Evolutionary conservation across 2,888 invertebrate genomes (phyloP), one percentile per base, ranked within the genome.

Genomic region (Dione vanillae): DNA sequence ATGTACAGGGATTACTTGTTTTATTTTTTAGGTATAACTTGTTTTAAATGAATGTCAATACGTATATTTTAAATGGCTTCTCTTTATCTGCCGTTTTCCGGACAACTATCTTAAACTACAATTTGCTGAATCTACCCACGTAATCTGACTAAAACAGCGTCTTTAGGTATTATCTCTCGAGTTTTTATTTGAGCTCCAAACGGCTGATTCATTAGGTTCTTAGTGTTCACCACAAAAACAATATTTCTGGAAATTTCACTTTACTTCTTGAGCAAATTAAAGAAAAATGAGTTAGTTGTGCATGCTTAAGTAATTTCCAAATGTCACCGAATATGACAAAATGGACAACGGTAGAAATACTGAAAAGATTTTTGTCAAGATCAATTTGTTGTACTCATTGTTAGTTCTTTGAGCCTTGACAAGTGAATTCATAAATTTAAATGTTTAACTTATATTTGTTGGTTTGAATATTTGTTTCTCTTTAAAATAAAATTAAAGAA

Each of bases 351-450:
- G 66, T 72, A 67, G 72, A 74, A 76, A 70, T 70, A 51, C 59
- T 75, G 65, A 74, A 75, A 72, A 67, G 67, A 64, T 69, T 71
- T 72, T 71, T 69, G n/a, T 65, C 54, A 66, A 62, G 61, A 71
- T 71, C 43, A 68, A 70, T 66, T 62, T 41, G 12, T 41, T 41
- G 9, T 14, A 37, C 41, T 43, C 47, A 66, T 76, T 74, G 69
- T 73, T 61, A 67, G 37, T 52, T 70, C 43, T 70, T 65, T 37
- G 56, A 58, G 14, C 20, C 41, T 59, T 43, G 27, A 62, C 20
- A 54, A 12, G n/a, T 59, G 6, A 43, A 27, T 59, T 43, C 20
- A 59, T 20, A 27, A n/a, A 43, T 43, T 1, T 19, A 0, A 14
- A 12, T 10, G 27, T 45, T 61, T 43, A n/a, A 45, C n/a, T 10